phyloP scores from a whole-genome alignment of 2,888 invertebrate species.

The Ommatoiulus sabulosus region DNA sequence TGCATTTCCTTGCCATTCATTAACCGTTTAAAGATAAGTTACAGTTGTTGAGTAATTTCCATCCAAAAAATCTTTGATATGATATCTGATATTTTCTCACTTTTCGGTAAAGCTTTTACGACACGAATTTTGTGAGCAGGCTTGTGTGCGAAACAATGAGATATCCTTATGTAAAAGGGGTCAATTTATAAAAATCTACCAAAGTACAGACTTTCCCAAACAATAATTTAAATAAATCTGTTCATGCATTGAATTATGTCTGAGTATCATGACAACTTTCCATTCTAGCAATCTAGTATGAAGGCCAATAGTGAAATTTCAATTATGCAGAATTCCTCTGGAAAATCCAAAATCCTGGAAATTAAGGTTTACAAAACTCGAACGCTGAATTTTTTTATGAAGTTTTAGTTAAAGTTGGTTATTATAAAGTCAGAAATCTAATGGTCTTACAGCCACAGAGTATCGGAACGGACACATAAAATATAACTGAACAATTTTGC shows the following conservation, averaged over 20 bases:
- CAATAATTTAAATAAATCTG: background rate
- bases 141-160: background rate
- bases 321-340: too few species aligned
- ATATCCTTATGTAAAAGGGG: background rate
- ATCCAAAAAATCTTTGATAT: constrained; percentile 17
- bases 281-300: too few species aligned
- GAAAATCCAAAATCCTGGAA: too few species aligned
- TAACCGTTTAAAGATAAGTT: background rate
- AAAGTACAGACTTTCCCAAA: background rate
- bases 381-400: too few species aligned
- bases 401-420: too few species aligned
- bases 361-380: too few species aligned
- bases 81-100: background rate
- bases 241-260: background rate
- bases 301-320: too few species aligned
- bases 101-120: background rate
- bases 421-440: too few species aligned
- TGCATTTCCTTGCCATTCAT: constrained; percentile 66
- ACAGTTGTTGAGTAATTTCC: constrained; percentile 26
- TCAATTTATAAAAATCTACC: background rate
- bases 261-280: too few species aligned
- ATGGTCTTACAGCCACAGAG: too few species aligned
- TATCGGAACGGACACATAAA: too few species aligned
- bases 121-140: background rate
- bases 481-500: too few species aligned